Conservation (phyloP, 2,888 invertebrate genomes). For the Plemyria rubiginata region DNA sequence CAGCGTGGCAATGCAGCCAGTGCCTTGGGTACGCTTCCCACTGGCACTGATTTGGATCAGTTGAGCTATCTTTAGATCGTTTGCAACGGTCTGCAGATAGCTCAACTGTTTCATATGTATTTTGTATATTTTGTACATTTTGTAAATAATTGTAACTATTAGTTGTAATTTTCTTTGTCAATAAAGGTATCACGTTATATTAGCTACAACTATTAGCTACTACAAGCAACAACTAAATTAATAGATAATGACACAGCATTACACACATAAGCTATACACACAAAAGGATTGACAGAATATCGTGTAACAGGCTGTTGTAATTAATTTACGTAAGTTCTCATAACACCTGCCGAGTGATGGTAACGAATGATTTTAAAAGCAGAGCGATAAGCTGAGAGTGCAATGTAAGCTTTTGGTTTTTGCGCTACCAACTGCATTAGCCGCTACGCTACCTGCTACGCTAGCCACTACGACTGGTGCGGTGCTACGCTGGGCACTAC, state of each 20-base stretch:
- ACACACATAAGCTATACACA: conserved; percentile 2
- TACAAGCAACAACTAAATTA: too few species aligned
- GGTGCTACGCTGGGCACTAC: neutral
- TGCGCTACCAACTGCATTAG: conserved; percentile 1
- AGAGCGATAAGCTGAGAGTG: conserved; percentile 13
- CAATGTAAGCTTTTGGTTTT: neutral
- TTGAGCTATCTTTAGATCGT: too few species aligned
- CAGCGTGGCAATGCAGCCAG: too few species aligned
- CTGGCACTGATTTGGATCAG: too few species aligned
- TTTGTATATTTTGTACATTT: too few species aligned
- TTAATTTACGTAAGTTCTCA: conserved; percentile 28
- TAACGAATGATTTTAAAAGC: neutral
- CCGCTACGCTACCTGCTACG: neutral
- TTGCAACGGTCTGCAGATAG: too few species aligned
- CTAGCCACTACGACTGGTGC: neutral
- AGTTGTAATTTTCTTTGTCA: too few species aligned
- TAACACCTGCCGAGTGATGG: conserved; percentile 29
- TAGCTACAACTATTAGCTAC: too few species aligned
- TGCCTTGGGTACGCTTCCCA: too few species aligned
- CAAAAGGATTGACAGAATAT: conserved; percentile 15
- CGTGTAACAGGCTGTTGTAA: conserved; percentile 16
- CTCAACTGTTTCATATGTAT: too few species aligned
- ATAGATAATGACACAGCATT: neutral
- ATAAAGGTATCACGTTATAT: too few species aligned
- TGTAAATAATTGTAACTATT: too few species aligned